Evolutionary conservation across 2,797 vertebrate species (phyloP), one percentile per base, ranked within the genome.

Genomic region (Sebastes iracundus): DNA sequence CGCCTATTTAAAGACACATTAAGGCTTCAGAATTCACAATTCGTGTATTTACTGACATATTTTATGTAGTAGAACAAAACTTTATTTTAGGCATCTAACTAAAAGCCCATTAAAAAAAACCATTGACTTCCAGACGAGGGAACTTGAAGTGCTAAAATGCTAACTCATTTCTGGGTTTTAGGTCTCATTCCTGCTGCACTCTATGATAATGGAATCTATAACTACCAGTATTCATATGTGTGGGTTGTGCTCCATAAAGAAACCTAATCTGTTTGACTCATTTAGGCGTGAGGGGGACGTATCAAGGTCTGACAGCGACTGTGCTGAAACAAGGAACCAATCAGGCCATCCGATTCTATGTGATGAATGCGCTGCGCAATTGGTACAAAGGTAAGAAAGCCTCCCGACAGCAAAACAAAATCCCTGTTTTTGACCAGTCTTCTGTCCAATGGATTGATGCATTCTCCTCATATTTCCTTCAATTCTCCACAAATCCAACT

Each of bases 301-400:
- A 97, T 89, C 96, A 97, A 84, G 96, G 96, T 23, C 91, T 97
- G 68, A 97, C 96, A 1, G 95, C 96, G 1, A 97, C 96, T 2
- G 90, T 97, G 56, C 86, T 96, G 13, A 97, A 97, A 88, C 97
- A 97, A 79, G 96, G 96, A 60, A 94, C 92, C 82, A 97, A 97
- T 90, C 96, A 97, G 87, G 96, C 97, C 27, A 97, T 97, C 77
- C 90, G 96, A 14, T 97, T 97, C 87, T 97, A 96, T 42, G 95
- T 97, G 38, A 97, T 97, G 96, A 97, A 95, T 38, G 68, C 88
- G 2, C 90, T 97, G 38, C 94, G 96, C 23, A 97, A 97, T 75
- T 97, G 96, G 96, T 97, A 97, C 92, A 96, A 96, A 95, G 96
- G 96, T 96, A 73, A 93, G 90, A 65, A 59, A 59, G 4, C 7